Percentiles rank a stretch among this genome's conserved stretches.
Conservation (phyloP, 1,140 invertebrate genomes). For the Scylla paramamosain region DNA sequence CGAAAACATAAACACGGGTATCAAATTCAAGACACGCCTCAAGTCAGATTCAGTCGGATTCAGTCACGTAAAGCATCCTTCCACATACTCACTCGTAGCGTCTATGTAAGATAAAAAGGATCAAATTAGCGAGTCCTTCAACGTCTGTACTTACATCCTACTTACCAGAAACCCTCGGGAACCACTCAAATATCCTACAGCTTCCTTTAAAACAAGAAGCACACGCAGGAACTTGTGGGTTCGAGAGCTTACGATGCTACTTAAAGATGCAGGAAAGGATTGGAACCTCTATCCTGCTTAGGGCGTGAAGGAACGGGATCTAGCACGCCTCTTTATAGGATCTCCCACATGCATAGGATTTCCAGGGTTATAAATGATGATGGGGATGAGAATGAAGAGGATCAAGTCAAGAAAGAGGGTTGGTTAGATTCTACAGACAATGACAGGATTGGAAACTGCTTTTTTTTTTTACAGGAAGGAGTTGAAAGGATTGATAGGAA, state of each 20-base stretch:
- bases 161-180: background rate
- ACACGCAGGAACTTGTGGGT: background rate
- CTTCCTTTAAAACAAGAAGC: background rate
- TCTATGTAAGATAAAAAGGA: background rate
- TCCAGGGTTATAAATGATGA: background rate
- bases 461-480: too few relatives aligned
- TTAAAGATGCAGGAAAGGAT: background rate
- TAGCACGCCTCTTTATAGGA: background rate
- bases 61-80: too few relatives aligned
- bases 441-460: background rate
- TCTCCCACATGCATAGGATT: too few relatives aligned
- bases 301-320: background rate
- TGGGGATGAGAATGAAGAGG: background rate
- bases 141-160: background rate
- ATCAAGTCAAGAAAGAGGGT: background rate
- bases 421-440: too few relatives aligned
- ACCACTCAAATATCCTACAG: background rate
- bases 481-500: background rate
- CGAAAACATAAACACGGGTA: background rate
- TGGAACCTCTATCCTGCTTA: background rate
- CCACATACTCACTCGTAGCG: background rate
- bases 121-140: background rate
- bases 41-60: too few relatives aligned
- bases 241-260: background rate
- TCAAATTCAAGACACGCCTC: too few relatives aligned